These are phyloP conservation scores for Orthosia gothica DNA, from an alignment of 2,888 invertebrate species.

Conservation along the genomic window DNA sequence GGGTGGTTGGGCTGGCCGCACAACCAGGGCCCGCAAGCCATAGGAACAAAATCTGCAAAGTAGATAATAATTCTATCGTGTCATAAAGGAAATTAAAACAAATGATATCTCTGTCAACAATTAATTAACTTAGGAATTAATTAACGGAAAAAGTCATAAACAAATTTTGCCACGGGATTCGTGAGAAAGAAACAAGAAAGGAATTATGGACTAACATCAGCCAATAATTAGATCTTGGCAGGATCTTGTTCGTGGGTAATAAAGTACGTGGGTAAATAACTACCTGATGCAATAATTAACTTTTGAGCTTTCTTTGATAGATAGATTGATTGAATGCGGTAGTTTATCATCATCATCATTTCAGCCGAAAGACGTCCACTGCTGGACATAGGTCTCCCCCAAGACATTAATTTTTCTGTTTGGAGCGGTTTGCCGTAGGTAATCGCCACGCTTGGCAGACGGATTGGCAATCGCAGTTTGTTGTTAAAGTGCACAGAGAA, in stretches of 20 bases:
- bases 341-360: no score
- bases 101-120: constrained; percentile 57
- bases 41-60: constrained; percentile 41
- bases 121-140: constrained; percentile 56
- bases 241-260: constrained; percentile 18
- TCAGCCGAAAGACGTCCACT: no score
- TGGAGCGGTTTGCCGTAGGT: no score
- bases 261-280: not conserved
- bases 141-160: constrained; percentile 53
- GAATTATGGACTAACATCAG: constrained; percentile 42
- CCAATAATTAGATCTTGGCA: constrained; percentile 30
- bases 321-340: not conserved
- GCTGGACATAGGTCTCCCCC: no score
- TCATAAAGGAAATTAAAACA: constrained; percentile 62
- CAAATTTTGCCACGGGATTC: constrained; percentile 52
- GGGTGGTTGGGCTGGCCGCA: constrained; percentile 10
- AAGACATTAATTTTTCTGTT: no score
- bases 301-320: constrained; percentile 33
- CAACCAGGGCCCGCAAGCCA: constrained; percentile 12
- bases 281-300: constrained; percentile 10
- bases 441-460: no score
- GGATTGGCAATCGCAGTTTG: no score
- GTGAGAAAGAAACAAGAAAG: constrained; percentile 51
- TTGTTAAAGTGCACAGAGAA: no score
- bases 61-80: constrained; percentile 50